Evolutionary conservation across 2,113 vertebrate genomes (phyloP), one percentile per base, ranked within the genome.

Genomic region (Cynocephalus volans): DNA sequence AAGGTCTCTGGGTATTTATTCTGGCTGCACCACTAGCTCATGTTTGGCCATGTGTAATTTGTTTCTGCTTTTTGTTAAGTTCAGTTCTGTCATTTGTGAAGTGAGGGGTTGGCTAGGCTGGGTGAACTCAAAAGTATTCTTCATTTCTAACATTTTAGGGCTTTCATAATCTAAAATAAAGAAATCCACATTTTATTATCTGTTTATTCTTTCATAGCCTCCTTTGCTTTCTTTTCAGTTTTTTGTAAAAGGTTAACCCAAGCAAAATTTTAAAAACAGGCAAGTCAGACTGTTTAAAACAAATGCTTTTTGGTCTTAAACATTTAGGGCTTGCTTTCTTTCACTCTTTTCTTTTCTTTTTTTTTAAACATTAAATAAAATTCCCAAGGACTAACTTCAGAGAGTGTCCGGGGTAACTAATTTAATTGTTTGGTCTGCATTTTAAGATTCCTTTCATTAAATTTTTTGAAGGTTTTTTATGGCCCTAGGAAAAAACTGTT

Each of bases 401-500:
- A 96, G 60, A 83, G 28, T 90, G 36, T 96, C 93, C 60, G 58
- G 85, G n/a, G 77, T 82, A 90, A 94, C 88, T 90, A 69, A 58
- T 90, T 95, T 77, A 93, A 96, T 84, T 90, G 72, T 92, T 73
- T 48, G 79, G 26, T 69, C 31, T 94, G 19, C 45, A 75, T 95
- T 94, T 97, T 75, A 95, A 94, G 86, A 86, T 86, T 93, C 50
- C 21, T 93, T 97, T 94, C 50, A 75, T 97, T 96, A 88, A 21
- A 21, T 33, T 90, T 96, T 92, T 88, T 92, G n/a, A 41, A 58
- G 26, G 14, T 36, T 70, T 80, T 87, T 92, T 56, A 79, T 91
- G 67, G 72, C 91, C 50, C 62, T 87, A 36, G 80, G 87, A 87
- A 70, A 87, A 88, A 79, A 31, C 7, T 23, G 7, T 84, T 86